Evolutionary conservation across 2,888 invertebrate genomes (phyloP).

Genomic region (Lasioglossum calceatum): DNA sequence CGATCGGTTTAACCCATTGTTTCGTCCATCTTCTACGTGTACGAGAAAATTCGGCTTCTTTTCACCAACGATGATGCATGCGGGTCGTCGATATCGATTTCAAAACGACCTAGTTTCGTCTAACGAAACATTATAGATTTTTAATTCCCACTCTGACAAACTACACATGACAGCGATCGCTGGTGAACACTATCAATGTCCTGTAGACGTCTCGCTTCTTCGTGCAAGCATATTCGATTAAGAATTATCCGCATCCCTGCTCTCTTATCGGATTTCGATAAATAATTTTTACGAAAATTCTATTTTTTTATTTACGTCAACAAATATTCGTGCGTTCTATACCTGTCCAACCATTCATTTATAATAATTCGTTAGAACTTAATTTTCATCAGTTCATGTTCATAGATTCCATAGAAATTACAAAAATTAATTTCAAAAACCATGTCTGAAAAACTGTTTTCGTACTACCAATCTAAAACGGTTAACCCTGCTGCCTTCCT

Average conservation of each 20-base stretch:
- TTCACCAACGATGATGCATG: background rate
- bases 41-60: slow-evolving; percentile 20
- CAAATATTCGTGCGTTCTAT: background rate
- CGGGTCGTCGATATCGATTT: slow-evolving; percentile 58
- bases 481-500: too few species aligned
- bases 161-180: slow-evolving; percentile 63
- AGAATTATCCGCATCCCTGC: background rate
- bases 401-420: background rate
- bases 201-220: slow-evolving; percentile 8
- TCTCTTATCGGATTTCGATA: slow-evolving; percentile 10
- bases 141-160: slow-evolving; percentile 64
- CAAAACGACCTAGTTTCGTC: slow-evolving; percentile 66
- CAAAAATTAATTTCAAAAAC: too few species aligned
- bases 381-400: background rate
- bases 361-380: background rate
- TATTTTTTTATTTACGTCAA: background rate
- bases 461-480: too few species aligned
- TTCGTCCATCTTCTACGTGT: background rate
- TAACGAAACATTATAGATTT: slow-evolving; percentile 65
- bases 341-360: background rate
- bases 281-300: background rate
- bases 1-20: slow-evolving; percentile 13
- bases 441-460: too few species aligned
- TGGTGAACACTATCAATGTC: slow-evolving; percentile 58
- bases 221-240: background rate